Evolutionary conservation across 1,140 invertebrate genomes (phyloP), one percentile per base, ranked within the genome.

Genomic region (Cardiocondyla obscurior): DNA sequence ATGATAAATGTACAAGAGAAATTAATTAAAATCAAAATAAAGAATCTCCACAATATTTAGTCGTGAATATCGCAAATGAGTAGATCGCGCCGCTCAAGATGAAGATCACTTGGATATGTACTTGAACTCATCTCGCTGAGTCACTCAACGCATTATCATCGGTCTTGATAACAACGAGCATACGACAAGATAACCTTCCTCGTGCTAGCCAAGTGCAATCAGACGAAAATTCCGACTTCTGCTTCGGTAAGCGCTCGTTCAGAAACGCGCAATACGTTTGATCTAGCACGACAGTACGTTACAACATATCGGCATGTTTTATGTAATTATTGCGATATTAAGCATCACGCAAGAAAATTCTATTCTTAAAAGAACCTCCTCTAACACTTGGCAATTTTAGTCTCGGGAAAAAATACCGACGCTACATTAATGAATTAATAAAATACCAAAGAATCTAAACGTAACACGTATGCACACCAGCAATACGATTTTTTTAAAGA

Each of bases 61-160:
- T 2, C 25, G 8, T 12, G 8, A 57, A 51, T 69, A 82, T 57
- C 30, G 60, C 58, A 4, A 22, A 55, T 77, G 19, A 28, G 46
- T 65, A 69, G 58, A 87, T 67, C 39, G 36, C 55, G 79, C 70
- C 73, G 72, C 30, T 76, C 69, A 65, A 87, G 81, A 81, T 86
- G 77, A 87, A 77, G 79, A 85, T 85, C 84, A 60, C 19, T 49
- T 53, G 70, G 62, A 83, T 83, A 36, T 83, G 64, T 72, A 73
- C 85, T 83, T 69, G 65, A 79, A 79, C 67, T 55, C 79, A 73
- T 76, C 69, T 58, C 57, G 79, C 79, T 82, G 72, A 82, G 58
- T 82, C 81, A 74, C 28, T 82, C 58, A 25, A 4, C 46, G 36
- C 36, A 51, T 74, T 82, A 82, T 82, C 77, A 28, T 58, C 42